A percentile compares a stretch with the other conserved stretches of the same genome.
These are phyloP conservation scores for Gallinago paraguaiae DNA, from an alignment of 2,113 vertebrate species.

Conservation along the genomic window DNA sequence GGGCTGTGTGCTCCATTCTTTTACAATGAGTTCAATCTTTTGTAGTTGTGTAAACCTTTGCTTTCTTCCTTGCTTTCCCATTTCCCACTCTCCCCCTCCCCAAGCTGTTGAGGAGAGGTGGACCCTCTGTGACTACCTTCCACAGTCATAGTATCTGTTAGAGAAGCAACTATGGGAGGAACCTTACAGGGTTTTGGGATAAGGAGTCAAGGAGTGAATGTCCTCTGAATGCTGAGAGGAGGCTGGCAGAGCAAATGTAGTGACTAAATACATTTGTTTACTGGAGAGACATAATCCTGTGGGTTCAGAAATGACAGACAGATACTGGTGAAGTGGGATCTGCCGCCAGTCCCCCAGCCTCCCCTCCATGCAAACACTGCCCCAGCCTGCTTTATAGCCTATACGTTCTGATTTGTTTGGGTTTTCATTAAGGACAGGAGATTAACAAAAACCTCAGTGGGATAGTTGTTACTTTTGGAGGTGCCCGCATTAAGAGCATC, in stretches of 20 bases:
- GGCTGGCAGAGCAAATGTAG: neutral
- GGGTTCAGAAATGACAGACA: neutral
- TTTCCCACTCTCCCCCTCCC: neutral
- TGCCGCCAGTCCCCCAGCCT: neutral
- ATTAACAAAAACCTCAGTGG: neutral
- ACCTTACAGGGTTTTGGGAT: neutral
- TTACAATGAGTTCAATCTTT: fast-evolving
- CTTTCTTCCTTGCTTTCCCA: neutral
- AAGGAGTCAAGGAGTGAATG: neutral
- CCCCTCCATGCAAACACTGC: neutral
- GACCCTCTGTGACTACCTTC: neutral
- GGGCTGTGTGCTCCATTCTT: neutral
- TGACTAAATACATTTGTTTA: neutral
- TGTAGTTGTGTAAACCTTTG: neutral
- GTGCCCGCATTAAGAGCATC: neutral
- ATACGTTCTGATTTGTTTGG: neutral
- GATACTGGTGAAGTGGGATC: neutral
- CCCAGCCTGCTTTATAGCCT: neutral
- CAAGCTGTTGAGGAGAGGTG: neutral
- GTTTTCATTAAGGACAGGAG: neutral
- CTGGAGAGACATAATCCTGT: neutral
- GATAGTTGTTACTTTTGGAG: neutral
- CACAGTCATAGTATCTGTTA: neutral
- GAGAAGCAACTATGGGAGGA: neutral
- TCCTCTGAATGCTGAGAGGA: neutral